Base-by-base conservation (phyloP, 1,140 invertebrate genomes). In the Anadara kagoshimensis region DNA sequence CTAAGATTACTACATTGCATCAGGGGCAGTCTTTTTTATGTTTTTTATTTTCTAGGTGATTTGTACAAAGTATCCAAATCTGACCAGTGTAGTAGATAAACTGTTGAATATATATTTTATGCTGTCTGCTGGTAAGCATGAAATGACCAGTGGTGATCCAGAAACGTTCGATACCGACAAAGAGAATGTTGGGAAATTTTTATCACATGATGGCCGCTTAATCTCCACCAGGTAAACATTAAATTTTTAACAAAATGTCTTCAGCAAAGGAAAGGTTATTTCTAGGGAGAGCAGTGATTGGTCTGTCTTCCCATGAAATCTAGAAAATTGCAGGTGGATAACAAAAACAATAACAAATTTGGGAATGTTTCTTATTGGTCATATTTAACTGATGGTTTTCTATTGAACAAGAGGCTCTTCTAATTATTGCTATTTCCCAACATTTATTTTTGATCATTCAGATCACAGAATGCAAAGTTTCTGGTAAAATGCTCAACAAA, bases 51-150 rank as follows among this genome's bases (percentile, higher is more conserved):
- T 36, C 7, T 36, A 89, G 87, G 81, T 90, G 14, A 87, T 90
- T 47, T 61, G 58, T 11, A 78, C 68, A 11, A 83, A 83, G 76
- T 96, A 94, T 90, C 93, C 95, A 11, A 80, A 91, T 57, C 89
- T 98, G 51, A 89, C 90, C n/a, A 94, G 94, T 0, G 92, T 97
- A 10, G 92, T 93, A 26, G 91, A 93, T 57, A 93, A 92, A 83
- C 94, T 98, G 75, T 91, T 97, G 18, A 92, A 95, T 82, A 94
- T 97, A 0, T 98, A 96, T 87, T 91, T 94, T 68, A 90, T 95
- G 81, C 93, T 96, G 88, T 94, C 94, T 51, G 91, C 92, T 58
- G 93, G 93, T 20, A 91, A 92, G 81, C 93, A 94, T 81, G 88
- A 91, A 22, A 56, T 16, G 14, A 78, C 72, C 36, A 80, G 69